These are phyloP conservation scores for Hirudo medicinalis DNA, from an alignment of 1,140 invertebrate genomes.

Conservation along the genomic window DNA sequence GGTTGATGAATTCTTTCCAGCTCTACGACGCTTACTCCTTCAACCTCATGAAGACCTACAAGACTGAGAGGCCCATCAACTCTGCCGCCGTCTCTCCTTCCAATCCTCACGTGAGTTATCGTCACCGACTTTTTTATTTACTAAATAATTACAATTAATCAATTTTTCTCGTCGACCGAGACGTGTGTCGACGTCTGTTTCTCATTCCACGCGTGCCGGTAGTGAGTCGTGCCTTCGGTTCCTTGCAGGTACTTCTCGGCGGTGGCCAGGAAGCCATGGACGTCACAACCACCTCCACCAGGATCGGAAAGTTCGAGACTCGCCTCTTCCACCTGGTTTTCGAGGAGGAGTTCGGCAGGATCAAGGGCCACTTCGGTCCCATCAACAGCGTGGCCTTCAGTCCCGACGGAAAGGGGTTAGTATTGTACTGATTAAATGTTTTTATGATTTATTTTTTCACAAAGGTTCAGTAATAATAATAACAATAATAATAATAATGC, in stretches of 20 bases:
- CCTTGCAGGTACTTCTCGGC: constrained; percentile 64
- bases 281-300: constrained; percentile 88
- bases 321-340: constrained; percentile 97
- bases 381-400: constrained; percentile 97
- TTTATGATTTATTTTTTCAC: too few relatives aligned
- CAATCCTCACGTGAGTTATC: constrained; percentile 63
- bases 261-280: constrained; percentile 98
- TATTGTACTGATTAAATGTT: background rate
- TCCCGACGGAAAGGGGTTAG: constrained; percentile 75
- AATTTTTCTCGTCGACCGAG: too few relatives aligned
- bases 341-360: constrained; percentile 93
- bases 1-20: constrained; percentile 28
- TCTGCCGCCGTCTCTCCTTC: constrained; percentile 89
- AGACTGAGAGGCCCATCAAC: constrained; percentile 89
- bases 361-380: constrained; percentile 98
- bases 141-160: background rate
- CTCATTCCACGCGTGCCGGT: too few relatives aligned
- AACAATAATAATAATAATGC: too few relatives aligned
- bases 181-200: too few relatives aligned
- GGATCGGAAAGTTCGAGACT: constrained; percentile 93
- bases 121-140: background rate
- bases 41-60: constrained; percentile 78
- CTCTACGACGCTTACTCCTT: constrained; percentile 76
- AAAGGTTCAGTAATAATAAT: background rate
- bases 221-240: background rate